phyloP scores from a whole-genome alignment of 2,797 vertebrate species.

The Chrosomus eos region DNA sequence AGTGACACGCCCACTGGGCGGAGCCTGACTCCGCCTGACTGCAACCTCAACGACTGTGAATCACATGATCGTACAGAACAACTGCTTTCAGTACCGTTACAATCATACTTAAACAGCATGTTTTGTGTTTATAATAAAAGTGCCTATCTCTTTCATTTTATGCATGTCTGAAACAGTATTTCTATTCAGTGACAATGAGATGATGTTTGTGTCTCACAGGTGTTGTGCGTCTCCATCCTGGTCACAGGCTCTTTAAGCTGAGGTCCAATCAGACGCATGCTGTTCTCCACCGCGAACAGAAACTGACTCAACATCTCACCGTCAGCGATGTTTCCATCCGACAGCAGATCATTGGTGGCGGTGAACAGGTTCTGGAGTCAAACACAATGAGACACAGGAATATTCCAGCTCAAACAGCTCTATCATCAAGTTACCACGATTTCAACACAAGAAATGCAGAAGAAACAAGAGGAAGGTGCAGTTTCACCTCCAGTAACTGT shows the following conservation, averaged over 20 bases:
- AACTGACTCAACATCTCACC: conserved; percentile 19
- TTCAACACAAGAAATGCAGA: conserved; percentile 3
- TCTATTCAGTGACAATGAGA: background rate
- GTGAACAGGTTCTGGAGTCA: conserved; percentile 43
- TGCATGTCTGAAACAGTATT: background rate
- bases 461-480: background rate
- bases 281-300: conserved; percentile 45
- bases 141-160: background rate
- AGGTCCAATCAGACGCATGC: conserved; percentile 52
- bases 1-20: conserved; percentile 68
- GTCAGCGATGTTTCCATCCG: background rate
- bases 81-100: background rate
- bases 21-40: conserved; percentile 61
- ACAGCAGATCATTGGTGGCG: conserved; percentile 15
- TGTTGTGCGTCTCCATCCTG: conserved; percentile 33
- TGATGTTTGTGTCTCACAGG: conserved; percentile 11
- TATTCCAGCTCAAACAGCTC: conserved; percentile 48
- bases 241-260: conserved; percentile 40
- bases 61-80: conserved; percentile 9
- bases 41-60: conserved; percentile 68
- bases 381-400: background rate
- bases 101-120: too few species aligned
- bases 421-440: conserved; percentile 7
- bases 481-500: conserved; percentile 38
- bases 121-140: too few species aligned